Conservation (phyloP, 2,888 invertebrate species). For the Scrobipalpa costella region DNA sequence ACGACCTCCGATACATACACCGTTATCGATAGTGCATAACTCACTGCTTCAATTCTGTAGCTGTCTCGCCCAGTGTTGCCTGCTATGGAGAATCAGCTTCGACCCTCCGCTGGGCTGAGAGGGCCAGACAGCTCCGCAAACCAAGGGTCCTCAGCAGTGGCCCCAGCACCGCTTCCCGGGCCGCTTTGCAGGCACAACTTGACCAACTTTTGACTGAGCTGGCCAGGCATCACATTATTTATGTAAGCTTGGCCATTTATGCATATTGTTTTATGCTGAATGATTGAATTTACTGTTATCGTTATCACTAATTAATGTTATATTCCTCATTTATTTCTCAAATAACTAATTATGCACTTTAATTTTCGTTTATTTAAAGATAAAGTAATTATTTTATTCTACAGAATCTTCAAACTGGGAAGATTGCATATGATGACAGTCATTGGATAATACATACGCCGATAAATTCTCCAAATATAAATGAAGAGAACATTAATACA, state of each 20-base stretch:
- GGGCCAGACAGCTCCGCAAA: conserved; percentile 84
- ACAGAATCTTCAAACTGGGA: conserved; percentile 55
- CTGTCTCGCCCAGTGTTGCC: conserved; percentile 87
- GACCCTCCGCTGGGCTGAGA: conserved; percentile 89
- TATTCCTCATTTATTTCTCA: too few relatives aligned
- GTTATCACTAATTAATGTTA: too few relatives aligned
- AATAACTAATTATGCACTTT: too few relatives aligned
- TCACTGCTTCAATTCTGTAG: conserved; percentile 60
- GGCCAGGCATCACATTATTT: conserved; percentile 59
- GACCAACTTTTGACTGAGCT: conserved; percentile 61
- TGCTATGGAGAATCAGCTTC: conserved; percentile 91
- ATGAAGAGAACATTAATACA: conserved; percentile 35
- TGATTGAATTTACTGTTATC: neutral
- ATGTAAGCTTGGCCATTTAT: conserved; percentile 48
- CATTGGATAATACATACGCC: conserved; percentile 55
- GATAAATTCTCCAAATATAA: conserved; percentile 31
- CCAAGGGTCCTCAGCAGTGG: conserved; percentile 39
- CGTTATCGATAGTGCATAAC: too few relatives aligned
- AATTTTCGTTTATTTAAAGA: too few relatives aligned
- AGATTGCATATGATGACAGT: conserved; percentile 57
- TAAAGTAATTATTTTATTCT: conserved; percentile 8
- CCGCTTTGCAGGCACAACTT: conserved; percentile 67
- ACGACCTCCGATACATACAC: neutral
- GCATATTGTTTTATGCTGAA: too few relatives aligned
- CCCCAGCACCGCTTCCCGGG: conserved; percentile 41